Evolutionary conservation across 2,888 invertebrate species (phyloP), one percentile per base, ranked within the genome.

Genomic region (Cactoblastis cactorum): DNA sequence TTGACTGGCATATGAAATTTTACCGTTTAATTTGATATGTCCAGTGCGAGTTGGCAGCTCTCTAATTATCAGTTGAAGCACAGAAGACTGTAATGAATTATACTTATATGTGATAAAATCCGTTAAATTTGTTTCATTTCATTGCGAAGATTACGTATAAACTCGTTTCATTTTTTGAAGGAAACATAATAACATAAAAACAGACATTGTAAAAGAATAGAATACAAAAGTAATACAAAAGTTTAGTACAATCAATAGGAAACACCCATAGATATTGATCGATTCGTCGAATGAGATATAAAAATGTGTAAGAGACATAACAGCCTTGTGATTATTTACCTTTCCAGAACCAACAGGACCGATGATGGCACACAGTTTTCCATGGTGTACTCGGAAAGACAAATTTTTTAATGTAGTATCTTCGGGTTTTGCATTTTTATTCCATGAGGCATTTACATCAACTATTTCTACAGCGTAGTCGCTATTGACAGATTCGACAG

Each of bases 291-390:
- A n/a, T n/a, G n/a, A n/a, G n/a, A n/a, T n/a, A n/a, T n/a, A n/a
- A n/a, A n/a, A n/a, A n/a, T n/a, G n/a, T n/a, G n/a, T n/a, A n/a
- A n/a, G n/a, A n/a, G n/a, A n/a, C n/a, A n/a, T n/a, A n/a, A n/a
- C n/a, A n/a, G n/a, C n/a, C n/a, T n/a, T n/a, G n/a, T n/a, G n/a
- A n/a, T 22, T 22, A 52, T 56, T 61, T 69, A 88, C 90, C 74
- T 92, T 98, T 67, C 97, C 97, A 19, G 95, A 91, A 4, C 97
- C 98, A 2, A 97, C 97, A 0, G 96, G 94, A 0, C 97, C 97
- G 55, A 97, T 94, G 3, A 98, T 83, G 0, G 95, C 96, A 62
- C 94, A 93, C 3, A 96, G 82, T 67, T 93, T 91, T 0, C 93
- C 92, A 47, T 81, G 86, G 18, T 88, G 82, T 5, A 94, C 75